Percentiles rank a stretch among this genome's conserved stretches.
Evolutionary conservation across 2,797 vertebrate species (phyloP).

Genomic region (Rhodeus uyekii): DNA sequence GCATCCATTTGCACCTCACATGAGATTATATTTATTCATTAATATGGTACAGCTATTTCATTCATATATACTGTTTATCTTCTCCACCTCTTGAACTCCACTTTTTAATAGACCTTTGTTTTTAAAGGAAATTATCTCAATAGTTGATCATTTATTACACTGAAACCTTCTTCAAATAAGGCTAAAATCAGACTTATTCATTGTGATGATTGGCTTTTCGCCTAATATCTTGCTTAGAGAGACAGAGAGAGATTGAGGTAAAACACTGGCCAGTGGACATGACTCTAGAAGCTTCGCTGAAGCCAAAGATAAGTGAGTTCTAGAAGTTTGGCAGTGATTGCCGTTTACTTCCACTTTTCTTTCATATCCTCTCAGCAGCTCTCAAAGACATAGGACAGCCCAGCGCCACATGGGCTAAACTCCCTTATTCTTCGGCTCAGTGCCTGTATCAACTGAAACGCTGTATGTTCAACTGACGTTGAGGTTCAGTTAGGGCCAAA

Average conservation of each 20-base stretch:
- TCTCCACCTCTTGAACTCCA: conserved; percentile 38
- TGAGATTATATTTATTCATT: conserved; percentile 42
- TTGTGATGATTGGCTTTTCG: conserved; percentile 34
- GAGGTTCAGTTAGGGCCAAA: conserved; percentile 50
- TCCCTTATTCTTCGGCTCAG: conserved; percentile 42
- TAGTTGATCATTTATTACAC: conserved; percentile 44
- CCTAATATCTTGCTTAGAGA: conserved; percentile 41
- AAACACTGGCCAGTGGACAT: conserved; percentile 50
- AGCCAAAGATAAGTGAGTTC: conserved; percentile 55
- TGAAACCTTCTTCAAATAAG: conserved; percentile 40
- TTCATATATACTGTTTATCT: conserved; percentile 30
- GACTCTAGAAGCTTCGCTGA: conserved; percentile 49
- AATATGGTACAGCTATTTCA: conserved; percentile 30
- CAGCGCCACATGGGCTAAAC: conserved; percentile 45
- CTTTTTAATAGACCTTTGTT: conserved; percentile 31
- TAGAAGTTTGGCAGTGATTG: conserved; percentile 52
- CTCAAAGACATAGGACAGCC: conserved; percentile 48
- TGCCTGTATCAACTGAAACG: conserved; percentile 39
- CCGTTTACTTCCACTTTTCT: conserved; percentile 58
- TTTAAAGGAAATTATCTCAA: conserved; percentile 50
- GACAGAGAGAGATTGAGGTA: conserved; percentile 35
- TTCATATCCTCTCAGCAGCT: conserved; percentile 57
- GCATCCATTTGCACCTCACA: conserved; percentile 11
- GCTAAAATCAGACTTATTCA: conserved; percentile 43
- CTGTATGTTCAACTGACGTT: conserved; percentile 34